Conservation (phyloP, 35 echinoderm and acorn worm genomes). For the Chiridota heheva region DNA sequence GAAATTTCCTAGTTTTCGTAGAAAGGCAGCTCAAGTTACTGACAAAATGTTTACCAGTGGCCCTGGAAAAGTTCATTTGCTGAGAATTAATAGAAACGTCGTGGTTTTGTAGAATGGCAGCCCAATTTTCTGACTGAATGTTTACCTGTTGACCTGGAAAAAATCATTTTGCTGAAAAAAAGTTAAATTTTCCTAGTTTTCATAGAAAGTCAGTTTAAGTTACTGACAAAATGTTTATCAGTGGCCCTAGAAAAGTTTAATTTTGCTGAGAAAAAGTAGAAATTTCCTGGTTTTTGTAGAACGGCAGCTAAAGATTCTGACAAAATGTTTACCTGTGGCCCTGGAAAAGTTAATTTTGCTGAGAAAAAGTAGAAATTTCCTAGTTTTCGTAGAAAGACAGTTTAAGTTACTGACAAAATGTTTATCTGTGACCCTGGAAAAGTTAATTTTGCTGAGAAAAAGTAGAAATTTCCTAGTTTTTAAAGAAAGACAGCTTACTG, state of each 20-base stretch:
- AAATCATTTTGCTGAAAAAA: too few species aligned
- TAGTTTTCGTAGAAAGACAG: background rate
- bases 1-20: background rate
- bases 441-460: too few species aligned
- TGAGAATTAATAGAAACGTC: too few species aligned
- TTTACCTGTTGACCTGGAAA: background rate
- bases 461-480: background rate
- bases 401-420: too few species aligned
- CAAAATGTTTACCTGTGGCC: too few species aligned
- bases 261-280: too few species aligned
- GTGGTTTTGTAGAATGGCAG: too few species aligned
- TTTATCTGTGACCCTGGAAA: background rate
- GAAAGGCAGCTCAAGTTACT: too few species aligned
- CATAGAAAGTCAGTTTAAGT: background rate
- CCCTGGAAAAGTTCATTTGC: constrained; percentile 78
- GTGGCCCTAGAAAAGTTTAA: constrained; percentile 82
- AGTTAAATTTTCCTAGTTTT: background rate
- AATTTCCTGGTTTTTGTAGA: too few species aligned
- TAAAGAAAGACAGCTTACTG: background rate
- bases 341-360: background rate
- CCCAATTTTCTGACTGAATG: too few species aligned
- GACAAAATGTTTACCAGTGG: constrained; percentile 74
- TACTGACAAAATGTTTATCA: constrained; percentile 65
- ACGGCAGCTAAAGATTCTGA: too few species aligned
- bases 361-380: background rate